Percentiles rank a stretch among this genome's conserved stretches.
These are phyloP conservation scores for Kradibia gibbosae DNA, from an alignment of 1,140 invertebrate species.

Conservation along the genomic window DNA sequence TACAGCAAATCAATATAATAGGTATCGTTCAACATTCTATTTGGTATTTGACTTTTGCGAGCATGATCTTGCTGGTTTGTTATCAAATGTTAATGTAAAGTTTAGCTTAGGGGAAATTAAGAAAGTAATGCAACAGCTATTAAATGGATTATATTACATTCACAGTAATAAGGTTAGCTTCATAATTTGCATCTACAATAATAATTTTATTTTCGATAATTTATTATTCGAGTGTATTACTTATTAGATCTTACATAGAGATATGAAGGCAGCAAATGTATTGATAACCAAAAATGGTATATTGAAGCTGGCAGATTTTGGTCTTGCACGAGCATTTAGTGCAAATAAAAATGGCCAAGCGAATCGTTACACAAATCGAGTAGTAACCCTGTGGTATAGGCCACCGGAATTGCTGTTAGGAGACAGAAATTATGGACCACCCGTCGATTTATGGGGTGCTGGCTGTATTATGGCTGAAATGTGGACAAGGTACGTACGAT, in stretches of 20 bases:
- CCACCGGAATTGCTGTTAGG: constrained; percentile 92
- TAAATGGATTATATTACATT: constrained; percentile 98
- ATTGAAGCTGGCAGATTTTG: constrained; percentile 94
- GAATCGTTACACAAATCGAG: constrained; percentile 96
- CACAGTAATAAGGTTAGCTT: constrained; percentile 90
- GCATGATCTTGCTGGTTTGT: constrained; percentile 96
- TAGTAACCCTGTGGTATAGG: constrained; percentile 98
- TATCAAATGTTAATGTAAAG: constrained; percentile 97
- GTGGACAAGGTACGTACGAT: constrained; percentile 88
- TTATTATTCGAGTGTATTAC: too few relatives aligned
- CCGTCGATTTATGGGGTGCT: constrained; percentile 98
- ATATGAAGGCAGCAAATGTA: constrained; percentile 99
- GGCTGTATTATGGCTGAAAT: constrained; percentile 99
- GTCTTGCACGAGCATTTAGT: constrained; percentile 92
- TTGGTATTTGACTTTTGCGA: constrained; percentile 99
- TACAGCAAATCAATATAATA: constrained; percentile 86
- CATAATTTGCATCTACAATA: constrained; percentile 8
- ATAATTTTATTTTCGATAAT: neutral
- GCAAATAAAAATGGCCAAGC: constrained; percentile 87
- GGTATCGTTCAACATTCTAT: constrained; percentile 95
- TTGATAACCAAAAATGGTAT: constrained; percentile 98
- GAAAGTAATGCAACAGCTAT: constrained; percentile 97
- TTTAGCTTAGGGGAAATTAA: constrained; percentile 98
- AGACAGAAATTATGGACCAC: constrained; percentile 95
- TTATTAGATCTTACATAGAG: constrained; percentile 88